phyloP scores from a whole-genome alignment of 1,140 invertebrate genomes.

The Trypoxylus dichotomus region DNA sequence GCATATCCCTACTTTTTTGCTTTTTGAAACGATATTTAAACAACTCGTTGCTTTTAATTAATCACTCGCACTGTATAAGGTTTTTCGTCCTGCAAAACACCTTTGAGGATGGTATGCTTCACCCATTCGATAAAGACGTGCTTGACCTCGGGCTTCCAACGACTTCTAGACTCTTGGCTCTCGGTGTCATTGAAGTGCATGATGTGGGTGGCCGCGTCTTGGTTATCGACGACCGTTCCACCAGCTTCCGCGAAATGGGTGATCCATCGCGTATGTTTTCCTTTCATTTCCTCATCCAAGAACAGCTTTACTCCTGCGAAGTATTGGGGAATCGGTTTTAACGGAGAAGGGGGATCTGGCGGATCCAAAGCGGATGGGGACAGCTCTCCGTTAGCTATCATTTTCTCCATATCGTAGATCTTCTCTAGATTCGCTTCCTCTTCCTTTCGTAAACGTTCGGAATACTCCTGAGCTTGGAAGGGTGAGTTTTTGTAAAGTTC shows the following conservation, averaged over 20 bases:
- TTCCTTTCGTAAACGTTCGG: no score
- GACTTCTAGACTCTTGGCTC: neutral
- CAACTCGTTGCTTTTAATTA: no score
- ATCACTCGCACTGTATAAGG: neutral
- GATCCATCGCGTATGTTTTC: neutral
- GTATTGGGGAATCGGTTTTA: neutral
- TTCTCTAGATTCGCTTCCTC: no score
- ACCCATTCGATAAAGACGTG: neutral
- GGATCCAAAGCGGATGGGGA: no score
- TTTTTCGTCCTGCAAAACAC: neutral
- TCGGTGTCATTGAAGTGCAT: neutral
- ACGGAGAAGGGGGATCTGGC: no score
- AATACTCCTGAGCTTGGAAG: no score
- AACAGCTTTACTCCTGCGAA: neutral
- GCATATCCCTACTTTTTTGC: no score
- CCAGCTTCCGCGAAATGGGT: neutral
- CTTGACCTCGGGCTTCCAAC: neutral
- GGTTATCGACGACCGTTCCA: neutral
- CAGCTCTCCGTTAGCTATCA: no score
- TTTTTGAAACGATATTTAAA: no score
- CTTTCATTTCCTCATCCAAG: neutral
- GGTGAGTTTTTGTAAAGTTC: no score
- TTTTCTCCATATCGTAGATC: no score
- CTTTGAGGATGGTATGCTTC: neutral
- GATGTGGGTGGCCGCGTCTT: neutral